phyloP scores from a whole-genome alignment of 2,888 invertebrate genomes.

The Sinopyrophorus schimmeli region DNA sequence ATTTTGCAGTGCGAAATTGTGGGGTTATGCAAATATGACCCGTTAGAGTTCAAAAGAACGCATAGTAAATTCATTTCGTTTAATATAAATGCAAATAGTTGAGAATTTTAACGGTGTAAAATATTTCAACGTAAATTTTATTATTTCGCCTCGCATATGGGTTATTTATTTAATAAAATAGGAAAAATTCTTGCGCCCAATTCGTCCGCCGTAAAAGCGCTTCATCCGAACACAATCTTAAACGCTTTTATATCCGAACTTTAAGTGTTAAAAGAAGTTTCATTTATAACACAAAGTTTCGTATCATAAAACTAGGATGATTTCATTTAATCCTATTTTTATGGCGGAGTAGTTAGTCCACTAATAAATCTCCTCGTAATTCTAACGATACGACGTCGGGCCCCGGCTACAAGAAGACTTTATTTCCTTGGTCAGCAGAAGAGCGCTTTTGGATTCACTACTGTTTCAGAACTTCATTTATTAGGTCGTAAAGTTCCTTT shows the following conservation, averaged over 20 bases:
- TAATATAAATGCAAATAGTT: constrained; percentile 32
- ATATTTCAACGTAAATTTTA: constrained; percentile 38
- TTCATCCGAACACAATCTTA: too few relatives aligned
- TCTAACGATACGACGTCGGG: constrained; percentile 8
- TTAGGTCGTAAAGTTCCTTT: constrained; percentile 23
- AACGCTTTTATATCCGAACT: background rate
- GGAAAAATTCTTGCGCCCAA: background rate
- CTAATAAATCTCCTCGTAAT: constrained; percentile 24
- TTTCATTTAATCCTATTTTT: constrained; percentile 22
- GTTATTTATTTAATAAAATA: background rate
- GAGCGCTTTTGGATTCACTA: constrained; percentile 22
- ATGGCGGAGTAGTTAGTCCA: constrained; percentile 18
- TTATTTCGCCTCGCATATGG: constrained; percentile 16
- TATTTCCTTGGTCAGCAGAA: constrained; percentile 22
- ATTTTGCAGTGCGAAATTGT: constrained; percentile 9
- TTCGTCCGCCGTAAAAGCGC: too few relatives aligned
- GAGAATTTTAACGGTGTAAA: constrained; percentile 37
- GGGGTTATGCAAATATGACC: constrained; percentile 24
- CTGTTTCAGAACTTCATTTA: constrained; percentile 28
- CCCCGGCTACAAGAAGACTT: constrained; percentile 15
- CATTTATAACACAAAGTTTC: constrained; percentile 18
- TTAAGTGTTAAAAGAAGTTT: constrained; percentile 13
- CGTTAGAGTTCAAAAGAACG: constrained; percentile 33
- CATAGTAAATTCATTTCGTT: constrained; percentile 30
- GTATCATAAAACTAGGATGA: constrained; percentile 17